Evolutionary conservation across 2,888 invertebrate species (phyloP), one percentile per base, ranked within the genome.

Genomic region (Eupithecia tripunctaria): DNA sequence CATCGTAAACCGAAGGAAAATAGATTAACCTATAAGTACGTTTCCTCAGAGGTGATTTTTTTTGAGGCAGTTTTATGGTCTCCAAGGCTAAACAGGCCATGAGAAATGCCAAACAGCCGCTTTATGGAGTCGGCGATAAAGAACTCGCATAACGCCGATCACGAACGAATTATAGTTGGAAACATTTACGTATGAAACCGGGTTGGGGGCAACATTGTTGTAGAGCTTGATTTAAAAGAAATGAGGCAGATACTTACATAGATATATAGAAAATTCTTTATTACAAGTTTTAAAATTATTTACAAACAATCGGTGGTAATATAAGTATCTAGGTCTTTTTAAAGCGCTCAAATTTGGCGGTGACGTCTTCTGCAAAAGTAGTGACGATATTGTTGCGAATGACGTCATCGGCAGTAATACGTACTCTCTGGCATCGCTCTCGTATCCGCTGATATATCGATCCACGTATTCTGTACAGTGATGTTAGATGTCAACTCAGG

Each of bases 71-170:
- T 77, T 78, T 68, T 75, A 78, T 65, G 47, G 74, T 60, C 38
- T 71, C 68, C 75, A 74, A 73, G 72, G 74, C 73, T 72, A 69
- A 70, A 73, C 66, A 64, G 70, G 71, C 51, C 60, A n/a, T 68
- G 73, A 74, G 76, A 75, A 76, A 76, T 74, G 72, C 70, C 74
- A 76, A 68, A 71, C 71, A 70, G 70, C 63, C 25, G 73, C 64
- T 79, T 75, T 80, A 70, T 76, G 76, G 76, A 60, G 73, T 71
- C 79, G 78, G 80, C 76, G 75, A 84, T 82, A 82, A 82, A 85
- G 80, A 82, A 81, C 85, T 84, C 79, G 81, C 85, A 84, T 84
- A 85, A 84, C 77, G 72, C 75, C 78, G 82, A 84, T 81, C 82
- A 73, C 85, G 80, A 73, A 68, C 59, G 59, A 68, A 70, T n/a